phyloP scores from a whole-genome alignment of 2,888 invertebrate genomes.

The Megalurothrips usitatus region DNA sequence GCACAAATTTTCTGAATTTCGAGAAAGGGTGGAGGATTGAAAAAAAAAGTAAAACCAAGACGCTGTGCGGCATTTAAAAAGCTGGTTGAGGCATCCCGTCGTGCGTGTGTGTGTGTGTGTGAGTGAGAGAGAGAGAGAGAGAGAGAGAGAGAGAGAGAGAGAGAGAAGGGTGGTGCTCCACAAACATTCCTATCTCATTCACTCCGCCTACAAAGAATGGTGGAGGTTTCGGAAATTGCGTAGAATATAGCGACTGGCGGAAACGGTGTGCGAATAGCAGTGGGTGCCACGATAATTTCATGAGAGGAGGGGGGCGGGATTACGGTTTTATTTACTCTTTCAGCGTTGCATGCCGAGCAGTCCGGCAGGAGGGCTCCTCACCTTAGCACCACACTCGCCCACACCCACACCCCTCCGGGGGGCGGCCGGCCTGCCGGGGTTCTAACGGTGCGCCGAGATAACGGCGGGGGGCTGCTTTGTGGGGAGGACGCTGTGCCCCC shows the following conservation, averaged over 20 bases:
- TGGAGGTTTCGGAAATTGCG: too few species aligned
- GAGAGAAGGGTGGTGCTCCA: background rate
- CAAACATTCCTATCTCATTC: background rate
- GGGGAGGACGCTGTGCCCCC: too few species aligned
- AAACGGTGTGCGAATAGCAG: too few species aligned
- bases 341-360: too few species aligned
- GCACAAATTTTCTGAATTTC: slow-evolving; percentile 25
- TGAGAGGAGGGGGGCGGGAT: too few species aligned
- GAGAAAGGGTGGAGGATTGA: slow-evolving; percentile 8
- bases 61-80: background rate
- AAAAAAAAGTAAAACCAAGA: background rate
- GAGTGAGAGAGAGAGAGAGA: background rate
- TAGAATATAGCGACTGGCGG: too few species aligned
- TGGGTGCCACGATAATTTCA: too few species aligned
- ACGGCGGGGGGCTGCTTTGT: background rate
- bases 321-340: too few species aligned
- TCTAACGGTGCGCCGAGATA: background rate
- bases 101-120: too few species aligned
- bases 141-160: background rate
- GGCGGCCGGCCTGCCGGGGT: background rate
- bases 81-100: background rate
- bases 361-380: too few species aligned
- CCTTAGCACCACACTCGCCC: background rate
- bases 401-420: background rate
- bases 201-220: background rate